These are phyloP conservation scores for Numenius phaeopus DNA, from an alignment of 2,797 vertebrate genomes.

Conservation along the genomic window DNA sequence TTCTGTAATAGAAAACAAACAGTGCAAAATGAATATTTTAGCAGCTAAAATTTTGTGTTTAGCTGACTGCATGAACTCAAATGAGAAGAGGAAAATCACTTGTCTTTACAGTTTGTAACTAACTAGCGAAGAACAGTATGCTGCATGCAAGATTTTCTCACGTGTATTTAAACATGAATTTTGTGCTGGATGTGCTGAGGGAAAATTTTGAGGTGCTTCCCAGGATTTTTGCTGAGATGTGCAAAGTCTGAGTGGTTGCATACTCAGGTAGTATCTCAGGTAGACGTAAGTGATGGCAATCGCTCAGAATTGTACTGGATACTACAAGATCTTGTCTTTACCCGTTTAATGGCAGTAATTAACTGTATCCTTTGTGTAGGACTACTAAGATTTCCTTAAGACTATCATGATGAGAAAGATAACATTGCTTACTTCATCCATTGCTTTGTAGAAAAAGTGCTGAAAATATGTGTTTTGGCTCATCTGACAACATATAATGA, in stretches of 20 bases:
- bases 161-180: background rate
- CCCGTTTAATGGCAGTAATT: background rate
- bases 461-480: background rate
- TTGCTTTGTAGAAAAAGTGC: background rate
- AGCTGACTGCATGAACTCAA: background rate
- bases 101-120: background rate
- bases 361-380: background rate
- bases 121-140: background rate
- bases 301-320: background rate
- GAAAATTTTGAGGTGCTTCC: background rate
- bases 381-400: background rate
- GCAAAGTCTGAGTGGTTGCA: background rate
- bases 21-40: background rate
- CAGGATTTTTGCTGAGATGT: background rate
- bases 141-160: background rate
- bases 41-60: background rate
- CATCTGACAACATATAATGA: background rate
- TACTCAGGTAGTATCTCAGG: background rate
- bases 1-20: background rate
- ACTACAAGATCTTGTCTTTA: background rate
- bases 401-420: background rate
- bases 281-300: background rate
- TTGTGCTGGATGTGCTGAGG: background rate
- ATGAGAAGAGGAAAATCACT: background rate
- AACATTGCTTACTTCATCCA: background rate